Base-by-base conservation (phyloP, 2,113 vertebrate genomes). In the Pelvicachromis taeniatus region DNA sequence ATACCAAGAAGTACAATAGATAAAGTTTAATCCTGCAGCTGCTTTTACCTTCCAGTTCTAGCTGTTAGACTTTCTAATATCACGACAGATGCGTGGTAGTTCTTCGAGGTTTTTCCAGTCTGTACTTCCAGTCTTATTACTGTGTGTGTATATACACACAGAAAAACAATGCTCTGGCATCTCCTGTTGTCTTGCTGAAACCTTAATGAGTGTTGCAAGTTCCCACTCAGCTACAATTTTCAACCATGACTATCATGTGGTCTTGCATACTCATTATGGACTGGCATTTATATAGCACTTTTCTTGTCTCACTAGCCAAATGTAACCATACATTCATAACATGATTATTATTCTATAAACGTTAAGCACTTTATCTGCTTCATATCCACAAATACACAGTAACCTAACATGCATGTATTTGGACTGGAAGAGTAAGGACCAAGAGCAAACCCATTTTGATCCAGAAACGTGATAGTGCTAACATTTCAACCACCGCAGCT, bases 111-210 rank as follows among this genome's bases (percentile, higher is more conserved):
- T 19, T 55, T 63, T 56, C 38, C 19, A 1, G 31, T 70, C 10
- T 53, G 13, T 53, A 50, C 14, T 29, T 54, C 40, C 16, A 78
- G 1, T 68, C 58, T 55, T 26, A 10, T 33, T 23, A 48, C 38
- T 48, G 73, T 63, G 26, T 63, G 26, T n/a, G 9, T 31, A 73
- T 35, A 33, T 13, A 26, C 42, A 59, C 31, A 35, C 26, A 19
- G n/a, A 23, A 55, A 78, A 48, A 29, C 61, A 52, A 14, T 68
- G 92, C 17, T 48, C 7, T 1, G 80, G 88, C 85, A 50, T 86
- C 33, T 55, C 53, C 78, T 54, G 81, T 87, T 89, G 87, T 91
- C 42, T 79, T 52, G n/a, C 29, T 84, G 29, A 83, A 90, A 58
- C 73, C 56, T 80, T 81, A 58, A 81, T 26, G 35, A 80, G 50